Evolutionary conservation across 1,140 invertebrate species (phyloP).

Genomic region (Tetragnatha versicolor): DNA sequence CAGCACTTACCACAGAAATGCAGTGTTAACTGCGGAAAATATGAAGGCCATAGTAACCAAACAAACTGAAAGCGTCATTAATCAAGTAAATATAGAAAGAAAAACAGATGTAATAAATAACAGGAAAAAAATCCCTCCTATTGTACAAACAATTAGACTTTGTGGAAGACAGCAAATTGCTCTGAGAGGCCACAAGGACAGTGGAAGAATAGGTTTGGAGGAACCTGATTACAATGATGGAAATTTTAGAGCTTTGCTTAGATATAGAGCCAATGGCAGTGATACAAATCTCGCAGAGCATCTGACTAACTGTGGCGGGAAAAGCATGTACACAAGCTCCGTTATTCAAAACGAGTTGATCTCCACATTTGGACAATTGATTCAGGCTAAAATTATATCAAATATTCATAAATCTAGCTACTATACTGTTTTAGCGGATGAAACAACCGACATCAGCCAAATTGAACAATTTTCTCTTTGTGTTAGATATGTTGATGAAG

Average conservation of each 20-base stretch:
- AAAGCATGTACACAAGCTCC: not conserved
- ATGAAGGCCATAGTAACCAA: not conserved
- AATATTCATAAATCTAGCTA: not conserved
- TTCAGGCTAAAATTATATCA: not conserved
- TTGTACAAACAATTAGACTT: not conserved
- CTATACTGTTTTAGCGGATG: too few relatives aligned
- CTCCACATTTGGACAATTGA: not conserved
- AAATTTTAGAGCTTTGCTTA: conserved; percentile 13
- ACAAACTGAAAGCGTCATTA: not conserved
- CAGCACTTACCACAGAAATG: not conserved
- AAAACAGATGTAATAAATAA: not conserved
- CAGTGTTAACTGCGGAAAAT: not conserved
- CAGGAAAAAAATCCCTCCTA: not conserved
- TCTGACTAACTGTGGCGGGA: not conserved
- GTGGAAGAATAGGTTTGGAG: not conserved
- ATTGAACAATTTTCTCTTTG: too few relatives aligned
- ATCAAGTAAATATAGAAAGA: not conserved
- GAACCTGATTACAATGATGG: conserved; percentile 5
- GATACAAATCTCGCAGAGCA: not conserved
- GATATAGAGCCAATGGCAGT: not conserved
- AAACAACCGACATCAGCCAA: too few relatives aligned
- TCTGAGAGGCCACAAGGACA: not conserved
- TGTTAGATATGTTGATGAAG: too few relatives aligned
- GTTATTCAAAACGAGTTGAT: not conserved
- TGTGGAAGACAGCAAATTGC: conserved; percentile 16